phyloP scores from a whole-genome alignment of 2,797 vertebrate genomes.

The Dendrocincla tyrannina region DNA sequence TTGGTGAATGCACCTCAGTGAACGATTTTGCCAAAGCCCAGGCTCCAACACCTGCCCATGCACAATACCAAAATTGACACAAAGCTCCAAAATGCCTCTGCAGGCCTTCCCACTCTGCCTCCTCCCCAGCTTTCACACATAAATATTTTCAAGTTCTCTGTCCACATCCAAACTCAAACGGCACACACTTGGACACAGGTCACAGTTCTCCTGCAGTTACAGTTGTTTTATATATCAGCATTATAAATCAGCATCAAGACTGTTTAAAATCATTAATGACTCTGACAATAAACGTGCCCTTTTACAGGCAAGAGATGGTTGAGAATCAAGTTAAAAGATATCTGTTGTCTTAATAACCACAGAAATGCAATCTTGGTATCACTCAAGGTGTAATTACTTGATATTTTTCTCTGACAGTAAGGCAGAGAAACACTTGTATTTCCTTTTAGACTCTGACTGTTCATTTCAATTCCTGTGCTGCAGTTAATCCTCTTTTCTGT shows the following conservation, averaged over 20 bases:
- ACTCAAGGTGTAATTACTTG: slow-evolving; percentile 1
- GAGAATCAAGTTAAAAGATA: slow-evolving; percentile 4
- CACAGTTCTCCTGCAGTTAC: neutral
- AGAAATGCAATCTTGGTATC: neutral
- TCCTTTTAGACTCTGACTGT: neutral
- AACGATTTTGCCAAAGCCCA: neutral
- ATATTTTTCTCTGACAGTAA: neutral
- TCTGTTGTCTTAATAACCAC: slow-evolving; percentile 3
- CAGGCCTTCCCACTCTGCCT: neutral
- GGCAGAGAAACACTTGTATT: neutral
- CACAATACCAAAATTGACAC: neutral
- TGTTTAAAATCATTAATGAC: neutral
- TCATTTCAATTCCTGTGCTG: neutral
- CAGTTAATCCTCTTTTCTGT: neutral
- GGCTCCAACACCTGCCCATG: neutral
- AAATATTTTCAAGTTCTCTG: neutral
- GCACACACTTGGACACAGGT: neutral
- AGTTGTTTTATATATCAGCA: neutral
- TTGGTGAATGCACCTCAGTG: neutral
- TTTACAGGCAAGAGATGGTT: neutral
- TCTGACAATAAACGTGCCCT: neutral
- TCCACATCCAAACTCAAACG: neutral
- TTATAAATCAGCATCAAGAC: neutral
- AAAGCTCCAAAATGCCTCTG: neutral
- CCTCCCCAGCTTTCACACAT: neutral